Percentiles rank a stretch among this genome's conserved stretches.
phyloP scores from a whole-genome alignment of 2,113 vertebrate genomes.

The Enhydra lutris region DNA sequence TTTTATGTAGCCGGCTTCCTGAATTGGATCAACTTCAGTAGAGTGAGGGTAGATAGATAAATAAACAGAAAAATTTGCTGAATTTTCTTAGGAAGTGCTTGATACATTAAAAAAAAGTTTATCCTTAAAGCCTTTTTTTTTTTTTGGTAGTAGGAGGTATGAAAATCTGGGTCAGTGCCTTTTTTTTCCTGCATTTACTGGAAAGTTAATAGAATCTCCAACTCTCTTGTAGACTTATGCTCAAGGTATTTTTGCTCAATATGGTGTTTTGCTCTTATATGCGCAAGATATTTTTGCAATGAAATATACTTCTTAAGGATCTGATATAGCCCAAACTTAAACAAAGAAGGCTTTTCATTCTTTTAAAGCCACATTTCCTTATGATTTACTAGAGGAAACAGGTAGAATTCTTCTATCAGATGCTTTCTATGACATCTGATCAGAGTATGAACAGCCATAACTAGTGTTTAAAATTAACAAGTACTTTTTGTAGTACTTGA shows the following conservation, averaged over 20 bases:
- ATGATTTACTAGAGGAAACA: background rate
- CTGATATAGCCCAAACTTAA: background rate
- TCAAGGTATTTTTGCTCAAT: background rate
- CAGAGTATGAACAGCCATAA: background rate
- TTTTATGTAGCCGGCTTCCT: background rate
- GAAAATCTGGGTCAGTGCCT: background rate
- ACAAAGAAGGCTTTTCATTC: background rate
- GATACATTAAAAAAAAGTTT: background rate
- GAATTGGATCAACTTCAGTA: background rate
- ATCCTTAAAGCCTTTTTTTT: background rate
- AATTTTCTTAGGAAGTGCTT: background rate
- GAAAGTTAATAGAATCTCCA: background rate
- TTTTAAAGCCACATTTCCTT: background rate
- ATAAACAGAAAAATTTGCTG: background rate
- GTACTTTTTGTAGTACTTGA: background rate
- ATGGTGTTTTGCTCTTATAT: background rate
- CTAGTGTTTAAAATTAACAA: background rate
- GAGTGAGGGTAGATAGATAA: background rate
- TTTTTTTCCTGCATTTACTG: background rate
- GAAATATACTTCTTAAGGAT: background rate
- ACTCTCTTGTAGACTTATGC: background rate
- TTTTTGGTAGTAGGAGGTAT: background rate
- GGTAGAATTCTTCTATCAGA: background rate
- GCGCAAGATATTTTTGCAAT: background rate
- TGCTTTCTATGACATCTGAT: background rate